Percentiles rank a stretch among this genome's conserved stretches.
These are phyloP conservation scores for pig (Sus scrofa) DNA, from an alignment of 2,113 vertebrate species.

Conservation along the genomic window DNA sequence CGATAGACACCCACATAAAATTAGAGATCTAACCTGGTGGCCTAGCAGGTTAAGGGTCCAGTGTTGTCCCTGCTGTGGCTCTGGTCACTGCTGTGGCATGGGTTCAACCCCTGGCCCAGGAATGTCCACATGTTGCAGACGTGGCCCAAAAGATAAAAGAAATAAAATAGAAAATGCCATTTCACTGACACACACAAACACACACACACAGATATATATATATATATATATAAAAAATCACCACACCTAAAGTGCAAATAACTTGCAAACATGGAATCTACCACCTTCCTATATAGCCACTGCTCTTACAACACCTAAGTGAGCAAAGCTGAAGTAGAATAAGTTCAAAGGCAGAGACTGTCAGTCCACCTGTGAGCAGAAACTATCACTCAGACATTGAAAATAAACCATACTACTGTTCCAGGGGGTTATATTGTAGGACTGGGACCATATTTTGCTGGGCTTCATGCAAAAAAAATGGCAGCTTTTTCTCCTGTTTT, in stretches of 20 bases:
- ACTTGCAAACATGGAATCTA: neutral
- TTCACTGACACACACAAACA: neutral
- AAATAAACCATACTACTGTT: neutral
- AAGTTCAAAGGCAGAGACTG: neutral
- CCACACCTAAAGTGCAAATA: neutral
- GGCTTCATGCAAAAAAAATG: neutral
- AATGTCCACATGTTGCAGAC: too few relatives aligned
- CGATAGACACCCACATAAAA: neutral
- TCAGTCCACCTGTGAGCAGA: neutral
- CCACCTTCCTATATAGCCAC: neutral
- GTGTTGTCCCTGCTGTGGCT: too few relatives aligned
- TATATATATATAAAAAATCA: too few relatives aligned
- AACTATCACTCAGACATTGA: constrained; percentile 10
- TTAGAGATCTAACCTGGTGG: neutral
- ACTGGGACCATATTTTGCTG: neutral
- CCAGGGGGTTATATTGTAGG: neutral
- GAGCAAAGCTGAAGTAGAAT: neutral
- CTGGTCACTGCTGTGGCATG: too few relatives aligned
- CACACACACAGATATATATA: neutral
- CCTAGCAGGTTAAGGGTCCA: too few relatives aligned
- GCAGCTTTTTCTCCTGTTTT: neutral
- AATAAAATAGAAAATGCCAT: neutral
- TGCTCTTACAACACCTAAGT: neutral
- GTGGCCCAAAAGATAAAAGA: too few relatives aligned
- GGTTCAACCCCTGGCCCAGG: too few relatives aligned